phyloP scores from a whole-genome alignment of 2,888 invertebrate genomes.

The Drosophila melanocephala region DNA sequence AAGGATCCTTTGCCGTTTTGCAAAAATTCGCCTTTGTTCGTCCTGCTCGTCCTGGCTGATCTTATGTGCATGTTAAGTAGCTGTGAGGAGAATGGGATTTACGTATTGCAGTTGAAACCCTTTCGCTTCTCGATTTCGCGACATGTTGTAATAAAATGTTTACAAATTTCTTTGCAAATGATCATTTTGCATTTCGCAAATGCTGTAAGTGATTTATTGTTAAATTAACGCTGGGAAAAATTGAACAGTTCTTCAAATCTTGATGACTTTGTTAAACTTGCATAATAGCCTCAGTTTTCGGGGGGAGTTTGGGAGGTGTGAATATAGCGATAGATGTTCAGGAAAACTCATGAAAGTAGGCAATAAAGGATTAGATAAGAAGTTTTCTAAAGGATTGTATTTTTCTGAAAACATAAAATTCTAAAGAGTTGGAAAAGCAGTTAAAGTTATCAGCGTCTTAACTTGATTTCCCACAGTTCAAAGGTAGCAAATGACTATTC shows the following conservation, averaged over 20 bases:
- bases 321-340: slow-evolving; percentile 1
- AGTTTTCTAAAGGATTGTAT: not conserved
- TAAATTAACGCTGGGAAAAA: slow-evolving; percentile 41
- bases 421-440: not conserved
- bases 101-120: not conserved
- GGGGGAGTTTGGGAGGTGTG: slow-evolving; percentile 17
- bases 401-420: not conserved
- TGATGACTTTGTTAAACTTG: slow-evolving; percentile 54
- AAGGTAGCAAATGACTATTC: not conserved
- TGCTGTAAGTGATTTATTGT: slow-evolving; percentile 60
- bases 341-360: not conserved
- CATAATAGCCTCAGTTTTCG: slow-evolving; percentile 12
- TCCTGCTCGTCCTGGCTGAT: slow-evolving; percentile 3
- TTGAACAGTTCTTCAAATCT: slow-evolving; percentile 10
- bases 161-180: slow-evolving; percentile 75
- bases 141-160: slow-evolving; percentile 72
- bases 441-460: not conserved
- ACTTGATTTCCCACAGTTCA: not conserved
- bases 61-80: slow-evolving; percentile 62
- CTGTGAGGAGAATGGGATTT: slow-evolving; percentile 43
- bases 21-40: slow-evolving; percentile 44
- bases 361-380: not conserved
- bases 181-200: slow-evolving; percentile 63
- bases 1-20: slow-evolving; percentile 37
- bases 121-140: not conserved